phyloP scores from a whole-genome alignment of 2,888 invertebrate genomes.

The Lasioglossum marginatum region DNA sequence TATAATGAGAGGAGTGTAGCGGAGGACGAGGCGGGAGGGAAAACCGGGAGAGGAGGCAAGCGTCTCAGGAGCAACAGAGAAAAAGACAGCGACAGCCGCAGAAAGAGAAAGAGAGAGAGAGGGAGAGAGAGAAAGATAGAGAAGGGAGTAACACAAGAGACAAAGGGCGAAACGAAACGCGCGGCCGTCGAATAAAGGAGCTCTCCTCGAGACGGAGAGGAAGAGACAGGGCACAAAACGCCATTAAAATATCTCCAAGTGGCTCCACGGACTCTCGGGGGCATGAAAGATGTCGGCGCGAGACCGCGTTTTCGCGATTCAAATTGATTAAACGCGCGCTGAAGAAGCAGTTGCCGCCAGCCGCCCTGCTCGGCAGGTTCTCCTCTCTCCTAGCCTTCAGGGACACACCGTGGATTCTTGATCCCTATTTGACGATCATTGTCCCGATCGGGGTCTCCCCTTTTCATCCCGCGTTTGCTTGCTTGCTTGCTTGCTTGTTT shows the following conservation, averaged over 20 bases:
- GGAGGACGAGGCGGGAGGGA: conserved; percentile 42
- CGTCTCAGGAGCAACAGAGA: background rate
- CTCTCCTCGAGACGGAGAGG: conserved; percentile 51
- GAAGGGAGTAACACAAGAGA: conserved; percentile 61
- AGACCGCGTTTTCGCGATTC: conserved; percentile 58
- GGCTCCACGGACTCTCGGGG: conserved; percentile 49
- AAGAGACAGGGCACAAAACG: conserved; percentile 77
- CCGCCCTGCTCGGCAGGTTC: conserved; percentile 19
- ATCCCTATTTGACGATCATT: conserved; percentile 27
- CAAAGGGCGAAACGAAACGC: conserved; percentile 76
- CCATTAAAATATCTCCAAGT: conserved; percentile 81
- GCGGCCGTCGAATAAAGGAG: conserved; percentile 75
- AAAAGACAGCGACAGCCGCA: conserved; percentile 71
- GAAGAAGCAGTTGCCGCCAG: conserved; percentile 14
- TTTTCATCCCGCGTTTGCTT: conserved; percentile 8
- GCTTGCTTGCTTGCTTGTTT: conserved; percentile 3
- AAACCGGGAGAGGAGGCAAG: conserved; percentile 36
- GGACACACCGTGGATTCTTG: conserved; percentile 22
- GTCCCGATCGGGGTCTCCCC: conserved; percentile 23
- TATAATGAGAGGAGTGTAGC: conserved; percentile 70
- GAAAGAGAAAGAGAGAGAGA: conserved; percentile 74
- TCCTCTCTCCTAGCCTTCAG: conserved; percentile 8
- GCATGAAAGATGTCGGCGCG: conserved; percentile 58
- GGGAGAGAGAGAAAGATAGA: conserved; percentile 24
- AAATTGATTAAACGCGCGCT: conserved; percentile 63